Conservation (phyloP, 2,113 vertebrate genomes). For the Amazona guildingii region DNA sequence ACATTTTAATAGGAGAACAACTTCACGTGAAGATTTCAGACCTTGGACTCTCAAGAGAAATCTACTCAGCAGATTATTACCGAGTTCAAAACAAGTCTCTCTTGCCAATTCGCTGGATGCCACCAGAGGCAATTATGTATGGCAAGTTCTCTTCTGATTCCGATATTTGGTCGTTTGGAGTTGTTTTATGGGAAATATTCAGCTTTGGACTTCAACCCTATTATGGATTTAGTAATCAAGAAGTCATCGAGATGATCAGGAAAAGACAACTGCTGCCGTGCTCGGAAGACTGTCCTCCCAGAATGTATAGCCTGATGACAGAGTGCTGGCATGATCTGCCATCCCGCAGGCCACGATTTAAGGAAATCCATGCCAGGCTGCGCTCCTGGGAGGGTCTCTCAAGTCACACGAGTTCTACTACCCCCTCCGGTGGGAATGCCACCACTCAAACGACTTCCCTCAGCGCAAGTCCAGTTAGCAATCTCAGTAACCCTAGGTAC, state of each 20-base stretch:
- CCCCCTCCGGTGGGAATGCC: conserved; percentile 94
- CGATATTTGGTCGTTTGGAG: conserved; percentile 96
- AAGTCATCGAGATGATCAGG: conserved; percentile 97
- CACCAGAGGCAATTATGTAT: conserved; percentile 91
- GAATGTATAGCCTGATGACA: conserved; percentile 94
- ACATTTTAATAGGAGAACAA: conserved; percentile 94
- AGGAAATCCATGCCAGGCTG: conserved; percentile 91
- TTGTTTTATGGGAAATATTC: conserved; percentile 97
- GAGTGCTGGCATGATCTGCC: conserved; percentile 99
- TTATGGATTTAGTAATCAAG: conserved; percentile 97
- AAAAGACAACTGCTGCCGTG: conserved; percentile 94
- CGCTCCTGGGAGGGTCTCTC: conserved; percentile 95
- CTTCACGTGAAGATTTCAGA: conserved; percentile 97
- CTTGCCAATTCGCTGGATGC: conserved; percentile 97
- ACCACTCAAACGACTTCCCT: conserved; percentile 98
- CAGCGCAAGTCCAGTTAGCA: conserved; percentile 96
- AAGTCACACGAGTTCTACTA: conserved; percentile 94
- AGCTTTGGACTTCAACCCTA: conserved; percentile 97
- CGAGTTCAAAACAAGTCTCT: conserved; percentile 89
- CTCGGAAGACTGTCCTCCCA: conserved; percentile 95
- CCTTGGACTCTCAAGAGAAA: conserved; percentile 93
- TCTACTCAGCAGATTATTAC: conserved; percentile 95
- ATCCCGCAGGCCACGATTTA: conserved; percentile 87
- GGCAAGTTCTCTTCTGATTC: conserved; percentile 96
- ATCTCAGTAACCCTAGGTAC: conserved; percentile 92